Conservation (phyloP, 2,113 vertebrate species). For the Pelmatolapia mariae region DNA sequence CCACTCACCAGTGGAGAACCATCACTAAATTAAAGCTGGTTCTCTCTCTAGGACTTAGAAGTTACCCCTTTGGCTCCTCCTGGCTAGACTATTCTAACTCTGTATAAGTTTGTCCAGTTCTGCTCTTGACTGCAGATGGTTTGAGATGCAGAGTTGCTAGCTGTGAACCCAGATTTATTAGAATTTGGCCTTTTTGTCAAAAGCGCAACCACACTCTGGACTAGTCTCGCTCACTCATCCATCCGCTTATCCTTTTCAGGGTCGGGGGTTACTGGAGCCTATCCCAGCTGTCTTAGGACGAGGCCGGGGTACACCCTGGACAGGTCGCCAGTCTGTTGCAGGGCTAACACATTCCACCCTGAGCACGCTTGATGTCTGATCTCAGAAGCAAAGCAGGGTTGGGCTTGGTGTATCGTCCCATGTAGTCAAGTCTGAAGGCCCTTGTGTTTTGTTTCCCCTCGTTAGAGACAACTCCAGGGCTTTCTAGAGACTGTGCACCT, state of each 20-base stretch:
- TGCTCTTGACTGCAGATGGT: neutral
- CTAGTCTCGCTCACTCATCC: neutral
- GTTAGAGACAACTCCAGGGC: neutral
- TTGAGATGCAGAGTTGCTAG: neutral
- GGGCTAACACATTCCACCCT: neutral
- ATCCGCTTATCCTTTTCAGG: neutral
- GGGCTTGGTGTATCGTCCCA: neutral
- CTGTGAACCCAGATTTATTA: neutral
- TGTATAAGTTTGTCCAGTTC: neutral
- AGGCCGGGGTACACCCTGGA: neutral
- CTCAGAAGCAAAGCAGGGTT: neutral
- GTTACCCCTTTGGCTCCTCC: neutral
- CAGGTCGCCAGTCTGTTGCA: neutral
- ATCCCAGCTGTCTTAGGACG: neutral
- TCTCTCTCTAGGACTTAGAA: neutral
- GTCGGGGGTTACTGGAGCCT: rapidly evolving
- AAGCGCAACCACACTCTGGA: neutral
- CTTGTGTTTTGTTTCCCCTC: neutral
- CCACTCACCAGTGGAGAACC: neutral
- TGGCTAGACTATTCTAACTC: neutral
- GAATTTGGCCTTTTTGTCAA: neutral
- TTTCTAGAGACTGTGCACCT: neutral
- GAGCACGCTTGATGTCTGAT: neutral
- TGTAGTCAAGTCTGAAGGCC: neutral
- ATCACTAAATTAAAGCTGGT: neutral